Evolutionary conservation across 1,140 invertebrate species (phyloP).

Genomic region (Drosophila varians): DNA sequence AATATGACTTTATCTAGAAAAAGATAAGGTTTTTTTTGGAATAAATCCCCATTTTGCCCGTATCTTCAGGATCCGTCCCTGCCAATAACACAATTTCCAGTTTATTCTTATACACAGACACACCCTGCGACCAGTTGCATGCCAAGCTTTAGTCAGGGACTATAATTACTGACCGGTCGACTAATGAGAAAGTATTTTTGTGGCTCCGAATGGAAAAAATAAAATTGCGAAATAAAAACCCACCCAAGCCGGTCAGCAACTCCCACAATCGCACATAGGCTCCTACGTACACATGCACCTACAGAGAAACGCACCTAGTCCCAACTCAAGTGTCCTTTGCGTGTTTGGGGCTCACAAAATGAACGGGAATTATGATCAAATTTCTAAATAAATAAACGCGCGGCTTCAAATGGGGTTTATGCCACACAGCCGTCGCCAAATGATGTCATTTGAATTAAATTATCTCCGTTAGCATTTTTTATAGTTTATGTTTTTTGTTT

Average conservation of each 20-base stretch:
- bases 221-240: constrained; percentile 21
- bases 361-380: constrained; percentile 55
- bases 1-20: too few relatives aligned
- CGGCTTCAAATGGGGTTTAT: constrained; percentile 41
- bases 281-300: constrained; percentile 1
- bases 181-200: constrained; percentile 56
- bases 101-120: constrained; percentile 3
- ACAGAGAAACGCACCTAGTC: constrained; percentile 10
- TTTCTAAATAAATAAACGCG: constrained; percentile 68
- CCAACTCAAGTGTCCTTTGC: constrained; percentile 56
- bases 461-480: constrained; percentile 39
- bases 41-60: not conserved
- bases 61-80: not conserved
- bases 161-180: constrained; percentile 61
- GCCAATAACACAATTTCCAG: not conserved
- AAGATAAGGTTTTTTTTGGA: too few relatives aligned
- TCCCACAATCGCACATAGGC: constrained; percentile 19
- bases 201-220: constrained; percentile 21
- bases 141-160: constrained; percentile 49
- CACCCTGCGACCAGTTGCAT: constrained; percentile 67
- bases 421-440: constrained; percentile 53
- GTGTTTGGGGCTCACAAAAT: constrained; percentile 65
- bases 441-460: constrained; percentile 75
- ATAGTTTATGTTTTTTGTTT: constrained; percentile 9
- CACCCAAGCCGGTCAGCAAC: constrained; percentile 60